Evolutionary conservation across 2,888 invertebrate genomes (phyloP).

Genomic region (Nymphalis polychloros): DNA sequence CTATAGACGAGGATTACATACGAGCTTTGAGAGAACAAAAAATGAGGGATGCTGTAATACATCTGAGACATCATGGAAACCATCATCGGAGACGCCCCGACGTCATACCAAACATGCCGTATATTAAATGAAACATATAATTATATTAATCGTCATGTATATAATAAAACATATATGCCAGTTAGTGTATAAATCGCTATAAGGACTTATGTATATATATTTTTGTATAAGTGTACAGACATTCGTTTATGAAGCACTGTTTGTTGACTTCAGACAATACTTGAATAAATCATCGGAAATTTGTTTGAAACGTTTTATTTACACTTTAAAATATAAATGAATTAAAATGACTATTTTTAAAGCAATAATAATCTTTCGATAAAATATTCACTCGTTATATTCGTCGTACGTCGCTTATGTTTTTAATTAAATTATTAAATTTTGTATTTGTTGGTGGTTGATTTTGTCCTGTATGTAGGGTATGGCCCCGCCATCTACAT

Average conservation of each 20-base stretch:
- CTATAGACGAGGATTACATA: slow-evolving; percentile 69
- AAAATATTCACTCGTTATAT: too few relatives aligned
- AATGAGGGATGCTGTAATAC: slow-evolving; percentile 71
- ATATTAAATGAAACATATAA: slow-evolving; percentile 55
- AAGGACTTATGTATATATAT: slow-evolving; percentile 65
- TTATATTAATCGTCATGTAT: slow-evolving; percentile 33
- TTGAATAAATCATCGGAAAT: slow-evolving; percentile 53
- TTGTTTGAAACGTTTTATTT: slow-evolving; percentile 46
- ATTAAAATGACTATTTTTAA: background rate
- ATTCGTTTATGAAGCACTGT: slow-evolving; percentile 50
- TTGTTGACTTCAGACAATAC: slow-evolving; percentile 69
- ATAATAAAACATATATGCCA: slow-evolving; percentile 38
- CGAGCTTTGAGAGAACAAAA: slow-evolving; percentile 68
- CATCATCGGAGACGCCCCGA: slow-evolving; percentile 72
- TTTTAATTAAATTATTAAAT: too few relatives aligned
- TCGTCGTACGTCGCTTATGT: too few relatives aligned
- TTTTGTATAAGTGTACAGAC: slow-evolving; percentile 60
- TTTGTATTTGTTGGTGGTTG: too few relatives aligned
- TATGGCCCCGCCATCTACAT: too few relatives aligned
- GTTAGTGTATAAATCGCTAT: slow-evolving; percentile 52
- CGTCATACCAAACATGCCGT: slow-evolving; percentile 63
- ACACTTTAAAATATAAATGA: slow-evolving; percentile 12
- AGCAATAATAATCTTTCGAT: too few relatives aligned
- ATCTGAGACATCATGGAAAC: slow-evolving; percentile 72
- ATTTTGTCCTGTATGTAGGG: too few relatives aligned